These are phyloP conservation scores for Geococcyx californianus DNA, from an alignment of 2,113 vertebrate species.

Conservation along the genomic window DNA sequence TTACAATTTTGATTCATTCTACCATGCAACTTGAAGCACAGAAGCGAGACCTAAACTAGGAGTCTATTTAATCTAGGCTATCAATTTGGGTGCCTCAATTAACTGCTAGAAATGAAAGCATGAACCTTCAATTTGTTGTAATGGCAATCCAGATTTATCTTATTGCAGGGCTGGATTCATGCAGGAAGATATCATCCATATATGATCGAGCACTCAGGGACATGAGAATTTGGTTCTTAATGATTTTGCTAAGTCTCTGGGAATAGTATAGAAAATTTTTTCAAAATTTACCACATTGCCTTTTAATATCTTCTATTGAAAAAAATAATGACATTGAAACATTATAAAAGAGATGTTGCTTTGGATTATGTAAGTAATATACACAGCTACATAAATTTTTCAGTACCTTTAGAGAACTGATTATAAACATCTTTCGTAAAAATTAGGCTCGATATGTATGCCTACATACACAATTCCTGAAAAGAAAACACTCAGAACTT, in stretches of 20 bases:
- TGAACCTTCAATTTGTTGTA: constrained; percentile 1
- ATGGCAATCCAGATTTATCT: constrained; percentile 12
- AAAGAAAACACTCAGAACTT: neutral
- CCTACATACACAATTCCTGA: neutral
- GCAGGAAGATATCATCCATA: neutral
- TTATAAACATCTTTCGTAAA: neutral
- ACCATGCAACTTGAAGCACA: constrained; percentile 3
- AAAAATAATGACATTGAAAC: neutral
- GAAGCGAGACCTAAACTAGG: constrained; percentile 15
- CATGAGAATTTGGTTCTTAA: neutral
- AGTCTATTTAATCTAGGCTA: constrained; percentile 40
- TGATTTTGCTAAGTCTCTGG: neutral
- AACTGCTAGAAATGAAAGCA: constrained; percentile 40
- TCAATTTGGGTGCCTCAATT: constrained; percentile 26
- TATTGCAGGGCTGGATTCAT: neutral
- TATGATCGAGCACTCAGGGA: neutral
- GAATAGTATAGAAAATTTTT: neutral
- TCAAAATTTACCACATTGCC: neutral
- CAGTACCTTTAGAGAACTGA: neutral
- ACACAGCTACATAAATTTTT: neutral
- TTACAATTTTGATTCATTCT: constrained; percentile 33
- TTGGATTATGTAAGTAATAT: neutral
- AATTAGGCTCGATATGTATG: neutral
- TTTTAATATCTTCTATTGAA: neutral
- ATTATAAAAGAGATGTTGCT: neutral